Conservation (phyloP, 2,113 vertebrate genomes). For the Oreochromis niloticus region DNA sequence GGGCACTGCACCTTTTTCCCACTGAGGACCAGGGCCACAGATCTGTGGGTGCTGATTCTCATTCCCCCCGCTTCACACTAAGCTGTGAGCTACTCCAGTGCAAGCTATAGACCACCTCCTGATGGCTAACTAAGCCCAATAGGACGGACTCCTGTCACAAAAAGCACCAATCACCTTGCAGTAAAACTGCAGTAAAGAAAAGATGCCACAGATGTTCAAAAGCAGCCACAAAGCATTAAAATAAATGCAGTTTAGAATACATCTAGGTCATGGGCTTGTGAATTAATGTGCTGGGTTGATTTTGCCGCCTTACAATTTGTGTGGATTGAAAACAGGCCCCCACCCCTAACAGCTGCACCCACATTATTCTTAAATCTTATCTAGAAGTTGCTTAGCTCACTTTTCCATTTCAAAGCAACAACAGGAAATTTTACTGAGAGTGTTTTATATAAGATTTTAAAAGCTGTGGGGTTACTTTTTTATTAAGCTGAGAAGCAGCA, state of each 20-base stretch:
- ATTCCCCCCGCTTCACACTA: accelerated
- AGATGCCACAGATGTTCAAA: background rate
- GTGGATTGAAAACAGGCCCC: background rate
- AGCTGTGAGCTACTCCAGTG: background rate
- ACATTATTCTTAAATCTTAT: background rate
- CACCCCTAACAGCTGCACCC: background rate
- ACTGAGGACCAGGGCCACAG: accelerated
- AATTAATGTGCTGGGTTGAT: background rate
- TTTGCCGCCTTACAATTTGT: background rate
- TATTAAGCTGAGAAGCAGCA: background rate
- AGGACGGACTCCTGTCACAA: background rate
- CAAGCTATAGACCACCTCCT: background rate
- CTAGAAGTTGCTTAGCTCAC: background rate
- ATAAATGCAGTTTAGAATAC: background rate
- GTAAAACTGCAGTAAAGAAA: background rate
- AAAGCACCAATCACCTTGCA: background rate
- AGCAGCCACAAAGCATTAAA: background rate
- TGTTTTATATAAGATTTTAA: background rate
- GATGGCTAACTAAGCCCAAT: background rate
- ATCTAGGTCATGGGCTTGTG: background rate
- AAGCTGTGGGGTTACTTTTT: background rate
- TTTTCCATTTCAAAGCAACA: background rate
- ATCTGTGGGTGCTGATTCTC: background rate
- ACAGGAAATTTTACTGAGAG: background rate
- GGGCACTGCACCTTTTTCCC: background rate